These are phyloP conservation scores for Eunapius fragilis DNA, from an alignment of 37 sponge, comb jelly and placozoan genomes.

Conservation along the genomic window DNA sequence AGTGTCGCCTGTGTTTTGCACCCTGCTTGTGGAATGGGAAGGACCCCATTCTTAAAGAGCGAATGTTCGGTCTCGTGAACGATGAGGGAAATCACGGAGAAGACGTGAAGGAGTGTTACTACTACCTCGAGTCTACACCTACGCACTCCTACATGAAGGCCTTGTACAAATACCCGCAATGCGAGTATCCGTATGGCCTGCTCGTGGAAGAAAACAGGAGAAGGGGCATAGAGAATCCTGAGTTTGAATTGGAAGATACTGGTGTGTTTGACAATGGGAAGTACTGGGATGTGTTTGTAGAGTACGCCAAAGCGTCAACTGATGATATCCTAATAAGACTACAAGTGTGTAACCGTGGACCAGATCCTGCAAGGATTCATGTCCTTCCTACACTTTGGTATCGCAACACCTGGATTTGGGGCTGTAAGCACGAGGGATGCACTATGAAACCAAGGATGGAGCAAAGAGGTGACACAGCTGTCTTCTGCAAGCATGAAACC, in stretches of 20 bases:
- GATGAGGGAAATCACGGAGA: conserved; percentile 96
- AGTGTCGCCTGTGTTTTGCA: conserved; percentile 93
- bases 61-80: conserved; percentile 91
- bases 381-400: conserved; percentile 97
- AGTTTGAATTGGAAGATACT: conserved; percentile 86
- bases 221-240: conserved; percentile 61
- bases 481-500: conserved; percentile 81
- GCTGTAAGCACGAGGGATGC: conserved; percentile 94
- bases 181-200: conserved; percentile 81
- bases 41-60: conserved; percentile 95
- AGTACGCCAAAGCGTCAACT: conserved; percentile 84
- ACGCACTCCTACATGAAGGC: conserved; percentile 96
- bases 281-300: conserved; percentile 93
- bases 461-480: conserved; percentile 34
- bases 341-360: conserved; percentile 78
- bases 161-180: conserved; percentile 94
- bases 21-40: conserved; percentile 90
- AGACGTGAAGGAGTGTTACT: conserved; percentile 95
- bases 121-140: conserved; percentile 97
- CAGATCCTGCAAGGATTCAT: conserved; percentile 67
- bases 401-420: conserved; percentile 98
- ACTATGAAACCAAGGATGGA: conserved; percentile 80
- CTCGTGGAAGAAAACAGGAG: conserved; percentile 81
- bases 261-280: conserved; percentile 80
- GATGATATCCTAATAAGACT: conserved; percentile 80